Base-by-base conservation (phyloP, 92 coral and sea anemone species). In the Phymanthus crucifer region DNA sequence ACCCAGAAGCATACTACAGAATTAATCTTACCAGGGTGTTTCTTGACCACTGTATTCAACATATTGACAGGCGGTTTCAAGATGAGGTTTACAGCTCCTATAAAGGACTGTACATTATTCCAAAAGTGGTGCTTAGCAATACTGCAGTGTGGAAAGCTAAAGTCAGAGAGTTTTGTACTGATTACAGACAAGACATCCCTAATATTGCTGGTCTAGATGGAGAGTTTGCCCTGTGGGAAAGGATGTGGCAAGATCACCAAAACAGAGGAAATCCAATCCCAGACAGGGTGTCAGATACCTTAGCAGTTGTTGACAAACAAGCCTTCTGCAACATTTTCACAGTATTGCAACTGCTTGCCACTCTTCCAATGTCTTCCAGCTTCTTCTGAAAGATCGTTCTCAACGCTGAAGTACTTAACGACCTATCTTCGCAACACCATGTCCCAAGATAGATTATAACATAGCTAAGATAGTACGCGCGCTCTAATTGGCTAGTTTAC, bases 381-480 rank as follows among this genome's bases (percentile, higher is more conserved):
- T 70, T 78, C 83, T 27, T 84, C 56, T 84, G 89, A 85, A 70
- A 66, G 89, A 69, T 85, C 89, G 12, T 57, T 85, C 40, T 85
- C 89, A 40, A 79, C 85, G 10, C 85, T 85, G 33, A 85, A 50
- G 68, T 80, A 85, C 85, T 37, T 80, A 73, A 85, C 80, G 71
- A 85, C 85, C 50, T 85, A 85, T 75, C 89, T 85, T 72, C 73
- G 85, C 32, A 85, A 80, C 81, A 85, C 89, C 83, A 85, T 85
- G 89, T 69, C 72, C 72, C 89, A 85, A 85, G 83, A 84, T 64
- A 79, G 89, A 72, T 78, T 79, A 58, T n/a, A n/a, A n/a, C n/a
- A n/a, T n/a, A n/a, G n/a, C n/a, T n/a, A n/a, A n/a, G n/a, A n/a
- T n/a, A n/a, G n/a, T n/a, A n/a, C n/a, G n/a, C n/a, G n/a, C n/a